Base-by-base conservation (phyloP, 2,113 vertebrate species). In the Pandion haliaetus region DNA sequence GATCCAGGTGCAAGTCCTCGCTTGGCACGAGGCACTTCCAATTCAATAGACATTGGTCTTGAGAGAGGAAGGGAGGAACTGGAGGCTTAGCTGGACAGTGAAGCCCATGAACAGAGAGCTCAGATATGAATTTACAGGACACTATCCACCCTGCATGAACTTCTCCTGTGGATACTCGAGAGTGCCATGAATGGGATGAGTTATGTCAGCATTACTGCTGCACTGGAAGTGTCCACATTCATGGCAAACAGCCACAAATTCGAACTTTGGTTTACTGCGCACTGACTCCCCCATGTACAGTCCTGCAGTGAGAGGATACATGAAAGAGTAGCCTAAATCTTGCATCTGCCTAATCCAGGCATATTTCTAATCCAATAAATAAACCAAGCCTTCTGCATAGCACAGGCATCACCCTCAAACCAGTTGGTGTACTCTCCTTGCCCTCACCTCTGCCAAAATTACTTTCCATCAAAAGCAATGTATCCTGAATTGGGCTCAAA, bases 181-280 rank as follows among this genome's bases (percentile, higher is more conserved):
- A 4, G 0, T 0, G 0, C 31, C 29, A 49, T 14, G 87, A 44
- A 17, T 5, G 5, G 67, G 58, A 31, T 10, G 47, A 84, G 44
- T 28, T 91, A 58, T 29, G 21, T 8, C 13, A 15, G 31, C 8
- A 2, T 59, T 74, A 54, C 17, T 58, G 78, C 66, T 55, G 59
- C 2, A 1, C 72, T 80, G 87, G 52, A 80, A 78, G 59, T 7
- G 14, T 59, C 45, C 57, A 38, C 47, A 16, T 16, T 55, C n/a
- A 32, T 12, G 65, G 87, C 79, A 71, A 77, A 52, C 26, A 76
- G 90, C 36, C 94, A 86, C 10, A 32, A 63, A 79, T 25, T 21
- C 17, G 16, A 81, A 24, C 36, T 77, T 47, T 18, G 45, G 9
- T 61, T 89, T 42, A n/a, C 74, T 47, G 45, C 14, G 2, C 20